A percentile compares a stretch with the other conserved stretches of the same genome.
These are phyloP conservation scores for Heterotis niloticus DNA, from an alignment of 2,113 vertebrate species.

Conservation along the genomic window DNA sequence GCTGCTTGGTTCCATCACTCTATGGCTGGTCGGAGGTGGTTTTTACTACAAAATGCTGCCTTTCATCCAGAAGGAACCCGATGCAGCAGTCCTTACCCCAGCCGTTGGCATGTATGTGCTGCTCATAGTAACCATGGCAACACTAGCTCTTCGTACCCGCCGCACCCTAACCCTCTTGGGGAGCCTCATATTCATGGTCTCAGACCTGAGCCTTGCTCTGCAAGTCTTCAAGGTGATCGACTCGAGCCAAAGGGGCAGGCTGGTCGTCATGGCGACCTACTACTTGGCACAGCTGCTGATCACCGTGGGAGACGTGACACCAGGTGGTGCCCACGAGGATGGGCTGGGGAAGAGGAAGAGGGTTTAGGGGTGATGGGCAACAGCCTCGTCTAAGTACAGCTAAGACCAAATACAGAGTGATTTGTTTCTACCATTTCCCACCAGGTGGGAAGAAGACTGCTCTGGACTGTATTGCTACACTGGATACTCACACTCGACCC, in stretches of 20 bases:
- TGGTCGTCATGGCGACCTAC: constrained; percentile 71
- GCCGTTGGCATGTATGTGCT: constrained; percentile 54
- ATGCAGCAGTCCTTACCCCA: constrained; percentile 45
- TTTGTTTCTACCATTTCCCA: neutral
- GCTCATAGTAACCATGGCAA: constrained; percentile 59
- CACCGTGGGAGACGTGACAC: constrained; percentile 57
- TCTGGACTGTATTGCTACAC: neutral
- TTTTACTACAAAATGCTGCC: constrained; percentile 50
- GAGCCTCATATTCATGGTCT: constrained; percentile 63
- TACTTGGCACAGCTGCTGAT: constrained; percentile 75
- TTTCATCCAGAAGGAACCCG: constrained; percentile 47
- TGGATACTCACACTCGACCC: neutral
- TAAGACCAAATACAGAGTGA: neutral
- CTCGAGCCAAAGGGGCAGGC: constrained; percentile 32
- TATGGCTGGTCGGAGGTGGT: constrained; percentile 16
- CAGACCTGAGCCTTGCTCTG: constrained; percentile 63
- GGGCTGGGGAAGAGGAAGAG: constrained; percentile 63
- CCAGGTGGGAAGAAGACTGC: neutral
- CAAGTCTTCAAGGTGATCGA: constrained; percentile 58
- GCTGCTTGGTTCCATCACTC: constrained; percentile 40
- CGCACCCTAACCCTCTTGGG: constrained; percentile 46
- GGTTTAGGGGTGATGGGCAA: constrained; percentile 40
- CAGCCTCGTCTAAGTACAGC: neutral
- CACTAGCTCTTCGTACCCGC: constrained; percentile 52
- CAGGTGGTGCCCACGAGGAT: constrained; percentile 31